A percentile compares a stretch with the other conserved stretches of the same genome.
phyloP scores from a whole-genome alignment of 1,140 invertebrate genomes.

The Thrips palmi region DNA sequence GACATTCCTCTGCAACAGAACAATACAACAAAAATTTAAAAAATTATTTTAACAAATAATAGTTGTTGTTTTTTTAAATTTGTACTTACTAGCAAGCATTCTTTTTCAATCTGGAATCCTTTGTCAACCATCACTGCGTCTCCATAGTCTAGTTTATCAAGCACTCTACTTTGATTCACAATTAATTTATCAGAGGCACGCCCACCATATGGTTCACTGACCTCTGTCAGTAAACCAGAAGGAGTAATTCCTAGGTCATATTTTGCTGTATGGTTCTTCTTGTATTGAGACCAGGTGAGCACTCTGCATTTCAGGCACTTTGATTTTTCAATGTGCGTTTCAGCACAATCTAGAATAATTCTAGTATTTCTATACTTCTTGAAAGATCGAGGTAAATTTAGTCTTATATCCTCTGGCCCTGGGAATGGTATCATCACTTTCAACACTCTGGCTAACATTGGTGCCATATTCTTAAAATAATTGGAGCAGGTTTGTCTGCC shows the following conservation, averaged over 20 bases:
- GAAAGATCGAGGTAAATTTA: conserved; percentile 10
- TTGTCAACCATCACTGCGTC: conserved; percentile 19
- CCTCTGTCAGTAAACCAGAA: conserved; percentile 16
- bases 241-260: conserved; percentile 18
- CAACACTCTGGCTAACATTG: no score
- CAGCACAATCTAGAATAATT: no score
- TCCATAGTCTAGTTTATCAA: conserved; percentile 14
- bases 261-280: conserved; percentile 17
- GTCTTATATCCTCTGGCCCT: conserved; percentile 4
- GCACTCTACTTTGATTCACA: conserved; percentile 15
- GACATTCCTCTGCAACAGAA: no score
- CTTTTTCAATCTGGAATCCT: conserved; percentile 16
- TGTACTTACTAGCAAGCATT: conserved; percentile 11
- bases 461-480: no score
- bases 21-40: no score
- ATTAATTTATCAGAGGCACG: conserved; percentile 18
- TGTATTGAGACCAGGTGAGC: conserved; percentile 17
- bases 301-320: conserved; percentile 7
- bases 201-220: conserved; percentile 18
- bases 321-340: conserved; percentile 10
- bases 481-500: no score
- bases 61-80: conserved; percentile 14
- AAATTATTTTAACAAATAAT: conserved; percentile 11
- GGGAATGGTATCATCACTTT: conserved; percentile 8
- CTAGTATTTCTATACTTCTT: conserved; percentile 6